Evolutionary conservation across 2,113 vertebrate species (phyloP).

Genomic region (Tor tambroides): DNA sequence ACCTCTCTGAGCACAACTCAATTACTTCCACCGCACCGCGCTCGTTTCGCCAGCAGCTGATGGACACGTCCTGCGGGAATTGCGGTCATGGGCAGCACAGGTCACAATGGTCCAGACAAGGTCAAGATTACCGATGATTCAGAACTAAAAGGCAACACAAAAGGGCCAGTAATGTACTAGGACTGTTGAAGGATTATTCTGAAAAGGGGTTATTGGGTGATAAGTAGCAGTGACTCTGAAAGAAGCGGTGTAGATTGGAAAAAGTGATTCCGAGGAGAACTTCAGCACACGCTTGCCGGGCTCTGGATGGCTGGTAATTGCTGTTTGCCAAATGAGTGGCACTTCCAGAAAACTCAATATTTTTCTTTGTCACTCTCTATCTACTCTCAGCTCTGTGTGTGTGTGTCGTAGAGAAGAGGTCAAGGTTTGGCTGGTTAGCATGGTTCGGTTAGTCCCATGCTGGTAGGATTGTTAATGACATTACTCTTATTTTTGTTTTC

Average conservation of each 20-base stretch:
- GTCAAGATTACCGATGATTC: conserved; percentile 32
- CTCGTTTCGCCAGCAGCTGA: not conserved
- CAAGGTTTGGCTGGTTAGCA: not conserved
- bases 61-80: not conserved
- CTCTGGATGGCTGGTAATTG: conserved; percentile 4
- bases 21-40: conserved; percentile 8
- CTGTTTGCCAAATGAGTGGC: conserved; percentile 17
- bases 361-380: conserved; percentile 10
- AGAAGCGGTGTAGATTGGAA: conserved; percentile 36
- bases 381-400: not conserved
- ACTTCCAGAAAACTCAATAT: conserved; percentile 2
- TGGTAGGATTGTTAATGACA: not conserved
- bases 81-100: not conserved
- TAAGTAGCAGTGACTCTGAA: conserved; percentile 16
- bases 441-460: not conserved
- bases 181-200: conserved; percentile 10
- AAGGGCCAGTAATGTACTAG: not conserved
- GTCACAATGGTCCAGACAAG: conserved; percentile 5
- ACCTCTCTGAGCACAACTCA: conserved; percentile 49
- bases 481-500: not conserved
- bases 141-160: conserved; percentile 7
- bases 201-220: conserved; percentile 42
- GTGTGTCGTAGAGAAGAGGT: not conserved
- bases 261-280: conserved; percentile 32
- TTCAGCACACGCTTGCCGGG: conserved; percentile 15